Percentiles rank a stretch among this genome's conserved stretches.
Evolutionary conservation across 2,113 vertebrate genomes (phyloP).

Genomic region (Excalfactoria chinensis): DNA sequence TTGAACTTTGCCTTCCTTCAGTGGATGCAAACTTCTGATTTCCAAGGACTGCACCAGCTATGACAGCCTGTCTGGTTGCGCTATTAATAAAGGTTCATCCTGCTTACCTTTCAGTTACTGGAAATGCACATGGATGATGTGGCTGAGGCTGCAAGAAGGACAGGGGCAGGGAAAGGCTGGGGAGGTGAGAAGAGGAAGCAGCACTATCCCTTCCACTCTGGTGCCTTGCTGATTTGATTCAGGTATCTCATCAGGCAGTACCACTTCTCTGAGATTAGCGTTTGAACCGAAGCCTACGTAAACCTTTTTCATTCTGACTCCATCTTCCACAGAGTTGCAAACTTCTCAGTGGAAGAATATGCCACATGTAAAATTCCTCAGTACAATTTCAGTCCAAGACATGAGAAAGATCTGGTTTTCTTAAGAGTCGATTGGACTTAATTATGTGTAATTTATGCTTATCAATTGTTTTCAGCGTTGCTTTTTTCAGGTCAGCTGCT

Average conservation of each 20-base stretch:
- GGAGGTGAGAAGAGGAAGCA: background rate
- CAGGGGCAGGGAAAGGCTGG: background rate
- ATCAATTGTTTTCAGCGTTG: background rate
- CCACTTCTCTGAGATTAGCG: background rate
- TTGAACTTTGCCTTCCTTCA: background rate
- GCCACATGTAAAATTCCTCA: background rate
- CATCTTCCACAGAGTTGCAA: background rate
- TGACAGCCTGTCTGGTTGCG: background rate
- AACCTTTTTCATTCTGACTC: background rate
- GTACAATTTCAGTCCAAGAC: background rate
- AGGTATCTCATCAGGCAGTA: rapidly evolving
- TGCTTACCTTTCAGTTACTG: background rate
- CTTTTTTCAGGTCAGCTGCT: background rate
- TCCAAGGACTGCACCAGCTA: background rate
- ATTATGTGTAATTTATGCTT: slow-evolving; percentile 8
- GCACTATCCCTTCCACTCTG: background rate
- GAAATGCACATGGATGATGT: rapidly evolving
- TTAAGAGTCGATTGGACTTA: background rate
- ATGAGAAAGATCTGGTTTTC: background rate
- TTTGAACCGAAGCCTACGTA: background rate
- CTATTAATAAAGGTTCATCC: background rate
- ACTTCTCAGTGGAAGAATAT: background rate
- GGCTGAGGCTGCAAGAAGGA: rapidly evolving
- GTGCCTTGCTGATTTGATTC: background rate
- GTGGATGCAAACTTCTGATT: background rate